Evolutionary conservation across 2,797 vertebrate genomes (phyloP), one percentile per base, ranked within the genome.

Genomic region (Pangasius sanitwongsei): DNA sequence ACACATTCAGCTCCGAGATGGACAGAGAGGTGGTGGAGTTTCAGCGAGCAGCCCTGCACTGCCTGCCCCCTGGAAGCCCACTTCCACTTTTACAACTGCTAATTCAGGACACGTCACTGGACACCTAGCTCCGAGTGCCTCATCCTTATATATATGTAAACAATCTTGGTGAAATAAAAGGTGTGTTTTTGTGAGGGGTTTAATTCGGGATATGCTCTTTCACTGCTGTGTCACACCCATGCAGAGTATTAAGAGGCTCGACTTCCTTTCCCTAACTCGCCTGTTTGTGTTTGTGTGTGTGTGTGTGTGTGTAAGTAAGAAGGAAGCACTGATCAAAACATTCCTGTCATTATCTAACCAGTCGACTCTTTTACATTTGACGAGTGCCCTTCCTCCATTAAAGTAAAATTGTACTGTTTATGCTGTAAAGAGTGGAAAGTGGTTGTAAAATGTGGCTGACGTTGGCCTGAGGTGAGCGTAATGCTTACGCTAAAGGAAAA

Each of bases 141-240:
- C 80, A 28, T 25, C 61, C 48, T 89, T 65, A 65, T 65, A 57
- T 55, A 65, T 9, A 48, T 65, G 16, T 67, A 65, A 15, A 82
- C 20, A 82, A 82, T 41, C 57, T 37, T 7, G 15, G 20, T 37
- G 55, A 82, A 82, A 59, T 61, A 23, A 82, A 82, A 82, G 55
- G 53, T 37, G 53, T 90, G n/a, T 55, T 48, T 50, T 28, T 18
- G 53, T 53, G 20, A 31, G n/a, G 48, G 50, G 50, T 80, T 80
- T 80, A 55, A 80, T 91, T 91, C 89, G 34, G 90, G 89, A 90
- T 86, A 88, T 81, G 85, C 87, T 89, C 88, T 90, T 91, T 90
- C 87, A 86, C 53, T 87, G 86, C 74, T 84, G 55, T 82, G 89
- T 91, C 81, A 86, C 87, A 78, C 87, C 78, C 87, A 44, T 65